A percentile compares a stretch with the other conserved stretches of the same genome.
phyloP scores from a whole-genome alignment of 2,888 invertebrate genomes.

The Halictus ligatus region DNA sequence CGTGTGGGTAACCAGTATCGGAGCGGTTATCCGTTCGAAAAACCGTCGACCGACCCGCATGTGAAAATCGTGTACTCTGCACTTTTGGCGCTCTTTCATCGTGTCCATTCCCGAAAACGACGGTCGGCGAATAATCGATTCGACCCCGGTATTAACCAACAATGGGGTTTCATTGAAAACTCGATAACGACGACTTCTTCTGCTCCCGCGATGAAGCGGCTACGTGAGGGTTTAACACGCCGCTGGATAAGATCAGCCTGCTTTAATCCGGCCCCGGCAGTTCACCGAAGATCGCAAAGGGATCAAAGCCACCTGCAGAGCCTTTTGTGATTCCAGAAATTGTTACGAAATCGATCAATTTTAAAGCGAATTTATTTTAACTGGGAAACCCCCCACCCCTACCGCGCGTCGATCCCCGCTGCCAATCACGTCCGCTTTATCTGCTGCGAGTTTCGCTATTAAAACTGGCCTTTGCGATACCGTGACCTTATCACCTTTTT shows the following conservation, averaged over 20 bases:
- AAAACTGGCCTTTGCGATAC: neutral
- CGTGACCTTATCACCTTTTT: no score
- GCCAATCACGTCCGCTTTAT: no score
- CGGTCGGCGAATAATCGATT: constrained; percentile 65
- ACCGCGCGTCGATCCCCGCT: neutral
- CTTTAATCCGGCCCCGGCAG: constrained; percentile 51
- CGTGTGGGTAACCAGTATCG: constrained; percentile 63
- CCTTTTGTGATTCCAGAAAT: constrained; percentile 44
- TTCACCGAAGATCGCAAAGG: constrained; percentile 23
- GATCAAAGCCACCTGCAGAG: constrained; percentile 18
- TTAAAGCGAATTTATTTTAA: constrained; percentile 34
- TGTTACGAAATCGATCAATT: constrained; percentile 31
- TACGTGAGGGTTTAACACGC: constrained; percentile 43
- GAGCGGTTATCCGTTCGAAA: constrained; percentile 57
- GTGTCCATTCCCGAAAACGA: constrained; percentile 47
- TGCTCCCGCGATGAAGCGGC: constrained; percentile 57
- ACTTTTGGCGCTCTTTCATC: constrained; percentile 52
- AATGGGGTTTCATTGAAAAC: constrained; percentile 67
- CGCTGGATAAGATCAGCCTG: constrained; percentile 62
- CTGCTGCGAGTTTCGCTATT: no score
- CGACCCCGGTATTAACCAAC: constrained; percentile 61
- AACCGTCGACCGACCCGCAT: constrained; percentile 55
- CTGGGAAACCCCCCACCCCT: constrained; percentile 7
- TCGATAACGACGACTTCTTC: constrained; percentile 68
- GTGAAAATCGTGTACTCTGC: constrained; percentile 55